Base-by-base conservation (phyloP, 2,113 vertebrate species). In the Coryphaenoides rupestris region DNA sequence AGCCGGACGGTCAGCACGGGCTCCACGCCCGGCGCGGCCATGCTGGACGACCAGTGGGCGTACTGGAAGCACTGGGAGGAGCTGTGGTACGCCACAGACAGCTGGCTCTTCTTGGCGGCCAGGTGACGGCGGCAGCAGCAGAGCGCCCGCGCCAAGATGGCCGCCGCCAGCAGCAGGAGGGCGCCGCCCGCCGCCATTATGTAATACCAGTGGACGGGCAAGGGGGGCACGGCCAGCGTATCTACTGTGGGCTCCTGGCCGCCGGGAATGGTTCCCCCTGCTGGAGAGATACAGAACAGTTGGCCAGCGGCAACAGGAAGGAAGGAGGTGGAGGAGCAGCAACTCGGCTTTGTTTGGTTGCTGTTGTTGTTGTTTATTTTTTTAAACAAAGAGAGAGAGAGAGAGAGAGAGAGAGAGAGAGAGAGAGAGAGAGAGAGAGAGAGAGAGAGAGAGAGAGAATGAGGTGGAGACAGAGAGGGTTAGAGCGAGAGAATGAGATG, bases 121-220 rank as follows among this genome's bases (percentile, higher is more conserved):
- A 95, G 96, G 92, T 94, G 95, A 91, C 95, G 96, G 77, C 94
- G 94, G 87, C 94, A 95, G 92, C 95, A 95, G 92, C 97, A 95
- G 81, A 98, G 92, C 81, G 93, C 95, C 91, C 96, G 92, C 90
- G 93, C 93, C 91, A 98, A 93, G 71, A 86, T 91, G 93, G 96
- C 91, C 89, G 91, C 94, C 66, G 95, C 92, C 92, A 98, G 93
- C 87, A 98, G 92, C 91, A 97, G 92, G 90, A 96, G 91, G 88
- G 94, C 95, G 79, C 93, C 96, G 83, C 95, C 96, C 69, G 93
- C 94, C 73, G 96, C 96, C 93, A 98, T 95, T 87, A 96, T 93
- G 95, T 98, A 98, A 97, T 98, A 98, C 96, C 96, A 98, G 94
- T 95, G 96, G 95, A 94, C 93, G 93, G 95, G 95, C 87, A 98